Base-by-base conservation (phyloP, 2,113 vertebrate genomes). In the Mugil cephalus region DNA sequence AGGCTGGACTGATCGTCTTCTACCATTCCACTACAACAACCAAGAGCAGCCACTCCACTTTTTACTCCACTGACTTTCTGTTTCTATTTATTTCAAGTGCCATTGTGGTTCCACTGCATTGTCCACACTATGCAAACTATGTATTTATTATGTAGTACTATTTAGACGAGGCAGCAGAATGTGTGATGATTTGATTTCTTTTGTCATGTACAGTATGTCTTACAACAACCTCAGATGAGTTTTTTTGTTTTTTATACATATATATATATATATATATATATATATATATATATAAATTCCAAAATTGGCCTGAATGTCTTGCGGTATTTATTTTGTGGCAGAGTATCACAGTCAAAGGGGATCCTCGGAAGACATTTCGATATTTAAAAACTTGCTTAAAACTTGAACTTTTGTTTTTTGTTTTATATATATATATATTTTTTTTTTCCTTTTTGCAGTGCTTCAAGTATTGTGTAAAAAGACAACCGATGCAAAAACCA, bases 121-220 rank as follows among this genome's bases (percentile, higher is more conserved):
- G 94, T 94, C 93, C 91, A 93, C 94, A 95, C 95, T 97, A 96
- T 97, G 96, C 96, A 96, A 96, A 93, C 91, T 88, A 87, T 94
- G 87, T 96, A 96, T 96, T 96, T 95, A 96, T 95, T 95, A 93
- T 93, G 89, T 92, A 92, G 89, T 90, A 82, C 89, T 87, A 90
- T 93, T 69, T 58, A 92, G 92, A 88, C 79, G 74, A 81, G 24
- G 85, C 74, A 74, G 70, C 60, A 80, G 77, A 76, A 83, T 75
- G 63, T 75, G 51, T 51, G 39, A 58, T 48, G 17, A 43, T 73
- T 83, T 80, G 40, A 63, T 34, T 48, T 54, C 46, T 69, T 50
- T 56, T 66, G 40, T 83, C 36, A 15, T 80, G 63, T 78, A 72
- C 36, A 76, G 24, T 30, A 18, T 80, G 43, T 84, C 74, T 77